A percentile compares a stretch with the other conserved stretches of the same genome.
phyloP scores from a whole-genome alignment of 2,797 vertebrate genomes.

The Anguilla anguilla region DNA sequence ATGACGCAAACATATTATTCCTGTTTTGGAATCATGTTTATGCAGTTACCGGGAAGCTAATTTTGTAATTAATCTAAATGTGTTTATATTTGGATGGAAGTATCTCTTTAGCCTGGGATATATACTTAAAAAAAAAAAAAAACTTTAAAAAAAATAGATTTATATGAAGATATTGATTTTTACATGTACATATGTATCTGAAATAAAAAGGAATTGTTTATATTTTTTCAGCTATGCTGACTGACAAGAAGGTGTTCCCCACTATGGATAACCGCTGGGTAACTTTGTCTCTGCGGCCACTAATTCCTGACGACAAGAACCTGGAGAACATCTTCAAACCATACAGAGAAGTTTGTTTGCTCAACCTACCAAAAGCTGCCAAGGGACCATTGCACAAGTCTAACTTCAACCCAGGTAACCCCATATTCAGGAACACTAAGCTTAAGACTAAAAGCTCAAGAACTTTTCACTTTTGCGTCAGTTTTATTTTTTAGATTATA shows the following conservation, averaged over 20 bases:
- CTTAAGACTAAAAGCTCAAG: neutral
- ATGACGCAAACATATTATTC: neutral
- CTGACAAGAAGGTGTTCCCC: constrained; percentile 69
- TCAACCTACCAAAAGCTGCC: constrained; percentile 68
- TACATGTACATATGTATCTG: neutral
- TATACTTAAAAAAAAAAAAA: neutral
- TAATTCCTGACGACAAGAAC: constrained; percentile 69
- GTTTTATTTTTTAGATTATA: too few species aligned
- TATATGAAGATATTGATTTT: neutral
- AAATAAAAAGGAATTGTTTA: neutral
- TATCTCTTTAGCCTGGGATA: neutral
- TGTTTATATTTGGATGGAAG: neutral
- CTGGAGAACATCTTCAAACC: constrained; percentile 77
- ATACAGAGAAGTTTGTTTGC: constrained; percentile 64
- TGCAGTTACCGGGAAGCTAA: neutral
- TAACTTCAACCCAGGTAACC: constrained; percentile 50
- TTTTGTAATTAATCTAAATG: neutral
- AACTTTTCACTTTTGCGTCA: too few species aligned
- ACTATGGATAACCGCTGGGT: constrained; percentile 76
- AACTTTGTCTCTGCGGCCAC: constrained; percentile 65
- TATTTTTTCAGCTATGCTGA: constrained; percentile 68
- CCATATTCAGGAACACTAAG: neutral
- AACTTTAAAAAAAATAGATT: neutral
- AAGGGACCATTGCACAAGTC: constrained; percentile 55
- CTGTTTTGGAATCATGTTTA: neutral